Evolutionary conservation across 2,113 vertebrate species (phyloP).

Genomic region (Etheostoma cragini): DNA sequence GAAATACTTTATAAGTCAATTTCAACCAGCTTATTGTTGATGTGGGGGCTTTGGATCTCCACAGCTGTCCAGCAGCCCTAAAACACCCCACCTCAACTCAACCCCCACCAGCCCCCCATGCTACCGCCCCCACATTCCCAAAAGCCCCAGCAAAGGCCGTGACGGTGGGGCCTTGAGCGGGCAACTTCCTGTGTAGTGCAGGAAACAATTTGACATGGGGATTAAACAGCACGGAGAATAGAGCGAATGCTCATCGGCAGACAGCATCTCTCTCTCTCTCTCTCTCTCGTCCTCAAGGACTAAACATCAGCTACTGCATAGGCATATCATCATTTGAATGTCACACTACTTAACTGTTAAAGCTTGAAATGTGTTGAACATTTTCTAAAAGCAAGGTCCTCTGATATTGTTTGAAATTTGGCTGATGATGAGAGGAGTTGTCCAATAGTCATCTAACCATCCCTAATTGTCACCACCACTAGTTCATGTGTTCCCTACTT

Average conservation of each 20-base stretch:
- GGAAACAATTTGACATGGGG: conserved; percentile 83
- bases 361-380: background rate
- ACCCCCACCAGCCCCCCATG: background rate
- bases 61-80: conserved; percentile 74
- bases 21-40: conserved; percentile 39
- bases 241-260: conserved; percentile 51
- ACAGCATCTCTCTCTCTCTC: conserved; percentile 29
- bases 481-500: background rate
- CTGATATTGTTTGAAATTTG: background rate
- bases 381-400: background rate
- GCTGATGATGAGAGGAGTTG: background rate
- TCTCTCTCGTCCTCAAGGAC: background rate
- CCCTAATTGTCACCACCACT: background rate
- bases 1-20: conserved; percentile 25
- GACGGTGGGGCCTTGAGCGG: conserved; percentile 68
- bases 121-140: conserved; percentile 74
- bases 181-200: conserved; percentile 80
- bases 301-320: conserved; percentile 29
- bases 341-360: conserved; percentile 3
- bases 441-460: conserved; percentile 4
- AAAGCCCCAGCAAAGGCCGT: conserved; percentile 68
- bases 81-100: conserved; percentile 21
- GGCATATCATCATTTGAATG: background rate
- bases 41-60: conserved; percentile 59
- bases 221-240: conserved; percentile 75